phyloP scores from a whole-genome alignment of 2,113 vertebrate species.

The Rallus limicola region DNA sequence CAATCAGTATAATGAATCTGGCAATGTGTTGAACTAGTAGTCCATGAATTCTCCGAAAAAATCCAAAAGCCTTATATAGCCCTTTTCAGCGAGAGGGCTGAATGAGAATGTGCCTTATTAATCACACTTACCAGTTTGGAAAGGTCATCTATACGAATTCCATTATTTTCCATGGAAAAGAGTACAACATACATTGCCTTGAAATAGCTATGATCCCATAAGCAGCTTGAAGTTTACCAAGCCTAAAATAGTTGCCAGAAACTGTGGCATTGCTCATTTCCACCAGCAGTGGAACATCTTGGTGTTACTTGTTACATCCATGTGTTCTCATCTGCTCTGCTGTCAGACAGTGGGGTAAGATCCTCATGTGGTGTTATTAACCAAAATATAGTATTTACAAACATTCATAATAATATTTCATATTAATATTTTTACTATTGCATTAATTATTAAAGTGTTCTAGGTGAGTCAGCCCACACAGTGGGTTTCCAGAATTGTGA shows the following conservation, averaged over 20 bases:
- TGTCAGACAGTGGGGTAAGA: not conserved
- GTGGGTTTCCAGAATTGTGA: not conserved
- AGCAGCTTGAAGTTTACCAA: not conserved
- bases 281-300: not conserved
- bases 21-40: not conserved
- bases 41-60: not conserved
- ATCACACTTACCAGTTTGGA: not conserved
- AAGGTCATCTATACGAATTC: not conserved
- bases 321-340: not conserved
- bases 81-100: not conserved
- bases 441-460: not conserved
- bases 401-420: not conserved
- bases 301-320: no score
- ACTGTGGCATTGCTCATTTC: not conserved
- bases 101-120: not conserved
- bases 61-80: not conserved
- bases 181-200: not conserved
- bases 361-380: not conserved
- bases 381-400: not conserved
- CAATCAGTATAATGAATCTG: not conserved
- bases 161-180: not conserved
- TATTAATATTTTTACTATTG: not conserved
- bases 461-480: not conserved
- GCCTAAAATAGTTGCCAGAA: not conserved
- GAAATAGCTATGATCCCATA: not conserved